Conservation (phyloP, 2,797 vertebrate genomes). For the Clarias platycephalus region DNA sequence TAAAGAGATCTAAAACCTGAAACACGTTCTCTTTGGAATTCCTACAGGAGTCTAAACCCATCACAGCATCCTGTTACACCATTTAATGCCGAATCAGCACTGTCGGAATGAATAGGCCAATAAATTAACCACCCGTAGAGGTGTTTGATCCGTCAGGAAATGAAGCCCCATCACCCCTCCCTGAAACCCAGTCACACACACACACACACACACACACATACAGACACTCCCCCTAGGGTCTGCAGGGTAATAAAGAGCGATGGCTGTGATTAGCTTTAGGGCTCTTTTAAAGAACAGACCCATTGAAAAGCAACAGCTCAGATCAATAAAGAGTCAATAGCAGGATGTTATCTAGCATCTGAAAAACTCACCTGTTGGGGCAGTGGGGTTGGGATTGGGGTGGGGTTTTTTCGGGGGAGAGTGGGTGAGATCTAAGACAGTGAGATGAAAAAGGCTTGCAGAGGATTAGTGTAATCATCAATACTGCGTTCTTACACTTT, state of each 20-base stretch:
- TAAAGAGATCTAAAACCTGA: neutral
- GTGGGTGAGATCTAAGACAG: conserved; percentile 6
- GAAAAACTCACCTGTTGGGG: conserved; percentile 60
- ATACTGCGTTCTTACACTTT: conserved; percentile 3
- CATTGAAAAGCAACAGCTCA: conserved; percentile 37
- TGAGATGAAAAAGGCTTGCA: conserved; percentile 13
- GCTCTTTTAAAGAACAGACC: conserved; percentile 29
- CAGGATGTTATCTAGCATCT: conserved; percentile 42
- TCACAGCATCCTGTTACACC: neutral
- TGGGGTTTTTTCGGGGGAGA: neutral
- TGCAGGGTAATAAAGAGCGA: conserved; percentile 23
- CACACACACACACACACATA: conserved; percentile 1
- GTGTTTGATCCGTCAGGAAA: conserved; percentile 47
- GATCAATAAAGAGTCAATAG: conserved; percentile 53
- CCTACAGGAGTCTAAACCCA: conserved; percentile 2
- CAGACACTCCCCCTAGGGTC: conserved; percentile 1
- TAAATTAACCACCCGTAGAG: conserved; percentile 44
- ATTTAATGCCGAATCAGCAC: conserved; percentile 25
- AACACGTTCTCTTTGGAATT: neutral
- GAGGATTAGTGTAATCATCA: conserved; percentile 21
- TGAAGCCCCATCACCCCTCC: conserved; percentile 17
- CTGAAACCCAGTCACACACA: conserved; percentile 24
- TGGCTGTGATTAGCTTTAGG: conserved; percentile 46
- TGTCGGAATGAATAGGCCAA: conserved; percentile 27
- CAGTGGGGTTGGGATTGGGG: neutral